Conservation (phyloP, 2,113 vertebrate species). For the Serilophus lunatus region DNA sequence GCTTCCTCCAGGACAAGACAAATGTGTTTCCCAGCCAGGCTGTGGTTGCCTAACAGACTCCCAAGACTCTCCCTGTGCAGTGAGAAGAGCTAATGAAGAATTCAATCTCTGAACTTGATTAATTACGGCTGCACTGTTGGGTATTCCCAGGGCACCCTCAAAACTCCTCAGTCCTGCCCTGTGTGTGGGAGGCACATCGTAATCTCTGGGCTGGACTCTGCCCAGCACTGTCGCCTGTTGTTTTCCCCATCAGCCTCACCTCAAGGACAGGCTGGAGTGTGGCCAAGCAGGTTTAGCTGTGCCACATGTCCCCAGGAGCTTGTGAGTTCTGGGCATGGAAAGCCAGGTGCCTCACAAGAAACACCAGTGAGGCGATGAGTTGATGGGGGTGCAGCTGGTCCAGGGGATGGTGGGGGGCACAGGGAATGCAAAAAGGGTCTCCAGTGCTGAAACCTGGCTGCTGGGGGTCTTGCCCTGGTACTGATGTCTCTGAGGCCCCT, state of each 20-base stretch:
- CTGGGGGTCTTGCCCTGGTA: neutral
- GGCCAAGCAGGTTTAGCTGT: neutral
- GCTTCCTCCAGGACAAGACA: neutral
- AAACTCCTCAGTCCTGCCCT: neutral
- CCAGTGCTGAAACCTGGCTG: no score
- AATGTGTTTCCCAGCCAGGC: neutral
- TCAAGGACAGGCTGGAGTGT: neutral
- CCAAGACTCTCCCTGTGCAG: neutral
- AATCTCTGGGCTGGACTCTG: neutral
- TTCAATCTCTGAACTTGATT: neutral
- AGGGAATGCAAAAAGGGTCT: neutral
- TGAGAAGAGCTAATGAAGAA: neutral
- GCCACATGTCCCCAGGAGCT: neutral
- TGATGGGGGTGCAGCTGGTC: neutral
- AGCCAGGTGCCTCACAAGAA: neutral
- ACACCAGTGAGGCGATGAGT: neutral
- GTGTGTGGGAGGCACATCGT: accelerated
- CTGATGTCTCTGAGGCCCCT: neutral
- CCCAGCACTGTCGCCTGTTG: neutral
- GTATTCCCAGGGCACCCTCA: neutral
- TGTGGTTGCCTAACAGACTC: neutral
- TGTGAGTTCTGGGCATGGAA: neutral
- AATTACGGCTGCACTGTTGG: neutral
- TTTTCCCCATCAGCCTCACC: neutral
- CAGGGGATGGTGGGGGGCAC: neutral